Evolutionary conservation across 23 tunicate genomes (phyloP), one percentile per base, ranked within the genome.

Genomic region (Pegea sp.): DNA sequence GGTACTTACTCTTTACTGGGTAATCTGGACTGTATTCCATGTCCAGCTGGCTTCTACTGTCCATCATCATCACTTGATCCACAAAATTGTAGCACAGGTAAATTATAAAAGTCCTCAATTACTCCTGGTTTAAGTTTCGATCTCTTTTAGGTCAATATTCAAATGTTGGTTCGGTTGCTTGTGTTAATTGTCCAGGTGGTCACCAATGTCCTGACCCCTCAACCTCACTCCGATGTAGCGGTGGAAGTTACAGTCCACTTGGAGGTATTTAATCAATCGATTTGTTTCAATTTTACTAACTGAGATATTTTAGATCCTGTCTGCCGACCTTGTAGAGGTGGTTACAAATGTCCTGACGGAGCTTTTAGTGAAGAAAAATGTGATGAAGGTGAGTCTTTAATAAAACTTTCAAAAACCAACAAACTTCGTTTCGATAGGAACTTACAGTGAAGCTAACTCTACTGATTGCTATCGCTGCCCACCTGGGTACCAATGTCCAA

Each of bases 191-290:
- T 49, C 28, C 27, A 3, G 30, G 38, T n/a, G 84, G 84, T 23
- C 25, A 65, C 31, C 60, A 3, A 16, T 74, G 84, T 26, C 38
- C 49, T 4, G 22, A 27, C 5, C 49, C 53, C 4, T 29, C 33
- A 50, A 7, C 7, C 4, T 20, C 48, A 25, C 28, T 7, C 2
- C 49, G n/a, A 19, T 74, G 84, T 26, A 29, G 49, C 1, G 59
- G 20, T 1, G 72, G 72, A 51, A 65, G 67, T 0, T 74, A 74
- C 56, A 74, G 84, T 32, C 65, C 79, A 31, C 16, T 22, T 11
- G 84, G 84, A n/a, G 84, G 84, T 74, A 67, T 48, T 28, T 74
- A 34, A 19, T 67, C n/a, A n/a, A n/a, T n/a, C n/a, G n/a, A n/a
- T n/a, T n/a, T n/a, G n/a, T n/a, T n/a, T n/a, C n/a, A n/a, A n/a